Base-by-base conservation (phyloP, 2,113 vertebrate species). In the Pterocles gutturalis region DNA sequence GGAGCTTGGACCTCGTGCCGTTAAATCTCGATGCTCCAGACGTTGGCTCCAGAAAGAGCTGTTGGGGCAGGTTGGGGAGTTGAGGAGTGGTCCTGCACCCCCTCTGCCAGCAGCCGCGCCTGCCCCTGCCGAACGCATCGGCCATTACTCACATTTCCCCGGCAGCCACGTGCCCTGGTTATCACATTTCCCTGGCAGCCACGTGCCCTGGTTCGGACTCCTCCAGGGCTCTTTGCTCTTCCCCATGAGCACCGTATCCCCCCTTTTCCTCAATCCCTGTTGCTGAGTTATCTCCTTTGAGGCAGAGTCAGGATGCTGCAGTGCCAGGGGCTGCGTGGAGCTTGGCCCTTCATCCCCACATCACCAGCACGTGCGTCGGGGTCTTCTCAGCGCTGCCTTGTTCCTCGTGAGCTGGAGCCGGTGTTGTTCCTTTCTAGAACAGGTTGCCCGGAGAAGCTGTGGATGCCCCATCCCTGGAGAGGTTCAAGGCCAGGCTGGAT, bases 241-340 rank as follows among this genome's bases (percentile, higher is more conserved):
- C 65, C n/a, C 12, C 26, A 14, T 1, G 4, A 43, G 49, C 64
- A 11, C 67, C 3, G 9, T 5, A 28, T 22, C 19, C 48, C 65
- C 61, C 11, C 0, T 43, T 46, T 81, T 10, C 34, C 28, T 48
- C 43, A 17, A n/a, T 53, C 69, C 49, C 36, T 25, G 18, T 36
- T 66, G 54, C 83, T 60, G 20, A 0, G 0, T 31, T n/a, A 0
- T 18, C 55, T 61, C 71, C 67, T 60, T 28, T 1, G 3, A 61
- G 86, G 28, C 20, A 65, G 14, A 9, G 34, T 12, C 57, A 19
- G 45, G 72, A 21, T 14, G 36, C 34, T 62, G 22, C 6, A 20
- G 48, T 22, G 38, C 70, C 38, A 8, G 48, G 61, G 31, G 8
- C 36, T 26, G 0, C 0, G 2, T 15, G 36, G 31, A 41, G 46